Evolutionary conservation across 2,888 invertebrate species (phyloP), one percentile per base, ranked within the genome.

Genomic region (Notodonta ziczac): DNA sequence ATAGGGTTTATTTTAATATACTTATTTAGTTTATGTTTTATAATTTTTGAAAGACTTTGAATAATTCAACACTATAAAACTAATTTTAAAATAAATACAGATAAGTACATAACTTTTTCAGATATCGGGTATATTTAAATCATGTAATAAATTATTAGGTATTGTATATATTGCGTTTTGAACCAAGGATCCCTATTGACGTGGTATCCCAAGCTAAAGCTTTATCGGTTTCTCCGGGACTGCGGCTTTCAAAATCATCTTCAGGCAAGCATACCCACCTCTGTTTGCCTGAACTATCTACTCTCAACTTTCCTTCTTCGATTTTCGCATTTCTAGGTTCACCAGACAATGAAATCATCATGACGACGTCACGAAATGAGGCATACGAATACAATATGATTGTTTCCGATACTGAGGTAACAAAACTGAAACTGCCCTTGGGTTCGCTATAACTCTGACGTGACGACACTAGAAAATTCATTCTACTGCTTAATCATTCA

Each of bases 381-480:
- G 42, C 14, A 14, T 55, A 40, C 16, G 55, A 55, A 55, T 55
- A 55, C 55, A 55, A 14, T 55, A 14, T n/a, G 12, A 54, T 55
- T 14, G 40, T 55, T 16, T 55, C 55, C 16, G 40, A 55, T 14
- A 7, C 14, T 42, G 55, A 55, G 55, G 55, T 55, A 55, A 55
- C n/a, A 42, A 14, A 40, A 14, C 14, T 46, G 0, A 12, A 42
- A 35, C 7, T 52, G 52, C 52, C 13, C 12, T 32, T 24, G 14
- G 51, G 32, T 4, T 24, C 8, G 51, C 9, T 10, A 44, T 4
- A 9, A 44, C 12, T 44, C 12, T 12, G 44, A 12, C 44, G 12
- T 5, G 3, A 12, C 44, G 1, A 44, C 1, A 40, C 40, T 39
- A 7, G 39, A 7, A 39, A 39, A 39, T 8, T 2, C 12, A 44